These are phyloP conservation scores for Parauchenoglanis punctatus DNA, from an alignment of 2,797 vertebrate species.

Conservation along the genomic window DNA sequence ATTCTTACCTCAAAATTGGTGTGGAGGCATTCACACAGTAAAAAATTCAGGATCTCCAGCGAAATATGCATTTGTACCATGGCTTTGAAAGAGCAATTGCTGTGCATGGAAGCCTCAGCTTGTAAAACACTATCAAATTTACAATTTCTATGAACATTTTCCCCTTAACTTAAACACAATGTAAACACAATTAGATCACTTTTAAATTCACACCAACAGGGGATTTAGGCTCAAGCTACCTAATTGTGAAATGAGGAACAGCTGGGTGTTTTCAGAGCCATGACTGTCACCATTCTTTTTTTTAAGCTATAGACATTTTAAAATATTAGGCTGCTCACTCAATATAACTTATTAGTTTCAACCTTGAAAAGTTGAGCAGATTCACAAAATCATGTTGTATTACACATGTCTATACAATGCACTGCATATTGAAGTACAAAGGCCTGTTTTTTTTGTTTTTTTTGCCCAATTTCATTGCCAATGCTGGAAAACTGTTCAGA, in stretches of 20 bases:
- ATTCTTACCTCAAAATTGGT: slow-evolving; percentile 44
- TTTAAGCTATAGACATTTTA: slow-evolving; percentile 7
- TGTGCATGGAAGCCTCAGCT: slow-evolving; percentile 28
- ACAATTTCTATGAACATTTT: background rate
- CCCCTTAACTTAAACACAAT: background rate
- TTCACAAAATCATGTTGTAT: slow-evolving; percentile 22
- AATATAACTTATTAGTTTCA: background rate
- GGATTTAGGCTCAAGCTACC: slow-evolving; percentile 7
- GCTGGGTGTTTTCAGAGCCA: background rate
- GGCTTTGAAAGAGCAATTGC: slow-evolving; percentile 9
- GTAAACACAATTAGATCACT: background rate
- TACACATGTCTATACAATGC: slow-evolving; percentile 30
- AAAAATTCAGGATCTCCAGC: slow-evolving; percentile 37
- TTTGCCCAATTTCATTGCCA: slow-evolving; percentile 31
- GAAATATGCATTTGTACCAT: slow-evolving; percentile 34
- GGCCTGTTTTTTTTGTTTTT: background rate
- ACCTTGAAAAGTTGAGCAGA: slow-evolving; percentile 26
- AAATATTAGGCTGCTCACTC: slow-evolving; percentile 22
- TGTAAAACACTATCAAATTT: slow-evolving; percentile 13
- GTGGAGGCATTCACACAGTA: slow-evolving; percentile 25
- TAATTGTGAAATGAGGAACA: background rate
- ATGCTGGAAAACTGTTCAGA: slow-evolving; percentile 63
- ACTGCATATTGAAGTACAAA: slow-evolving; percentile 30
- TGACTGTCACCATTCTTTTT: background rate
- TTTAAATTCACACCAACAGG: background rate